Conservation (phyloP, 2,113 vertebrate species). For the Phycodurus eques region DNA sequence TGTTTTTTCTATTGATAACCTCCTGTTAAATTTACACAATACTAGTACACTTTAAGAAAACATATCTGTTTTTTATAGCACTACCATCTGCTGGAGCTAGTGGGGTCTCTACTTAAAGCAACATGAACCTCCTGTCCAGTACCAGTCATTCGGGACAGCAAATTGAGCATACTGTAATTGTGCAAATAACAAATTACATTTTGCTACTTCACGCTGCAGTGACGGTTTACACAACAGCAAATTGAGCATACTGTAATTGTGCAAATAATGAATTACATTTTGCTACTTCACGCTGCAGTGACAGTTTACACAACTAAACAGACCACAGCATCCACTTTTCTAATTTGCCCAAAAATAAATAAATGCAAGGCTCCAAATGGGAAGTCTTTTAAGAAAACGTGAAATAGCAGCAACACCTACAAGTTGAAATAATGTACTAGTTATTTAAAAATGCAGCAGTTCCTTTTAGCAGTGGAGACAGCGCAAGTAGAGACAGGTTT, state of each 20-base stretch:
- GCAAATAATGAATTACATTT: neutral
- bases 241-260: neutral
- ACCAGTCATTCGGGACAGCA: neutral
- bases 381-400: conserved; percentile 1
- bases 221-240: neutral
- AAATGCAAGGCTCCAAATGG: neutral
- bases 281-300: neutral
- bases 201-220: neutral
- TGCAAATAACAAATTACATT: neutral
- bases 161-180: neutral
- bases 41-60: too few relatives aligned
- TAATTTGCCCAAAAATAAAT: neutral
- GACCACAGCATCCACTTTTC: neutral
- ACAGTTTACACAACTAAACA: neutral
- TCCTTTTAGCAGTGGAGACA: neutral
- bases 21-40: too few relatives aligned
- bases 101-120: too few relatives aligned
- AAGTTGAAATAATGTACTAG: neutral
- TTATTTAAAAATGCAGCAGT: neutral
- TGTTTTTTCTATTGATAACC: too few relatives aligned
- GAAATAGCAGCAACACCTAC: neutral
- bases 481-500: too few relatives aligned
- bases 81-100: too few relatives aligned
- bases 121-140: neutral
- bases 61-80: too few relatives aligned